phyloP scores from a whole-genome alignment of 2,797 vertebrate genomes.

The Danio tinwini region DNA sequence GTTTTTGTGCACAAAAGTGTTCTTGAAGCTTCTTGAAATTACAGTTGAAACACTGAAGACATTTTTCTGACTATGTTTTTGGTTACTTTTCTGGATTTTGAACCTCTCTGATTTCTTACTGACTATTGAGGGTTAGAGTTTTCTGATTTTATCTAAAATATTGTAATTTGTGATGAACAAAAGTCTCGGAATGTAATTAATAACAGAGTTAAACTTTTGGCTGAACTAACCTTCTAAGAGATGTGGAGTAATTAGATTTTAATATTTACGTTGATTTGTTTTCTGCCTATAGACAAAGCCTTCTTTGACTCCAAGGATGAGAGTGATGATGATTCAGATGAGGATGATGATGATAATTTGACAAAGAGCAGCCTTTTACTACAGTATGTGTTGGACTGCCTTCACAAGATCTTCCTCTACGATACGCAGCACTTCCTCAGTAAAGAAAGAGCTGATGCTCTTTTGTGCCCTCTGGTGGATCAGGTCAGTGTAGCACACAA shows the following conservation, averaged over 20 bases:
- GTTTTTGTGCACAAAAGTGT: no score
- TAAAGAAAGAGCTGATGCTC: conserved; percentile 86
- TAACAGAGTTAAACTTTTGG: no score
- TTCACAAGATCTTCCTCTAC: conserved; percentile 89
- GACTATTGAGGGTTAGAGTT: no score
- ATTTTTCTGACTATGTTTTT: no score
- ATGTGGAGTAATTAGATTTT: background rate
- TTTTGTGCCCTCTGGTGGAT: conserved; percentile 88
- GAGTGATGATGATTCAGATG: conserved; percentile 43
- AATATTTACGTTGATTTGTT: no score
- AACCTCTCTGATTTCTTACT: no score
- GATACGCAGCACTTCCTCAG: conserved; percentile 91
- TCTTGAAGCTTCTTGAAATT: no score
- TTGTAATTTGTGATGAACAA: no score
- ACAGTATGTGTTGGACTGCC: conserved; percentile 81
- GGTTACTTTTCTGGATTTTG: no score
- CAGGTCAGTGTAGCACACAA: conserved; percentile 80
- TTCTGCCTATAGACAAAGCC: conserved; percentile 73
- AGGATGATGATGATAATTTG: conserved; percentile 58
- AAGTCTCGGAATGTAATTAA: no score
- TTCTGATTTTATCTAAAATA: no score
- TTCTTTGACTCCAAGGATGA: conserved; percentile 79
- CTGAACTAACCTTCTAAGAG: background rate
- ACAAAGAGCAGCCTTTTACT: conserved; percentile 85
- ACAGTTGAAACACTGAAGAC: no score